phyloP scores from a whole-genome alignment of 2,797 vertebrate species.

The Myiotriccus ornatus region DNA sequence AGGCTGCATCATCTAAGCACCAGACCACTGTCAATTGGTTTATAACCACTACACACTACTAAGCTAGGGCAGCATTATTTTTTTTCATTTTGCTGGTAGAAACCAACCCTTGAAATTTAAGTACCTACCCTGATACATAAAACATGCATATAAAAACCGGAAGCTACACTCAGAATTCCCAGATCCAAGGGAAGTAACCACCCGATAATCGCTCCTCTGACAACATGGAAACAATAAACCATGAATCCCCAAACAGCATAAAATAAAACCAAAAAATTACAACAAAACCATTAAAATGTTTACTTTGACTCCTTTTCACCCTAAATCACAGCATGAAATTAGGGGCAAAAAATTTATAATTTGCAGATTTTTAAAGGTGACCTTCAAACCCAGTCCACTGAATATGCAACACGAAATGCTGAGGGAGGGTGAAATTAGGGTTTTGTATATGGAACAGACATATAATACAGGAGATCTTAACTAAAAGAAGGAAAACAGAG shows the following conservation, averaged over 20 bases:
- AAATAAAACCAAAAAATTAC: not conserved
- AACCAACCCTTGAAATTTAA: not conserved
- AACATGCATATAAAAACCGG: not conserved
- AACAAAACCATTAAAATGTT: not conserved
- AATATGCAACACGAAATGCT: not conserved
- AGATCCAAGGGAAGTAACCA: not conserved
- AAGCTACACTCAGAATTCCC: not conserved
- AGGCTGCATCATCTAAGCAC: not conserved
- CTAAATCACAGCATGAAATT: not conserved
- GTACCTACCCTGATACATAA: not conserved
- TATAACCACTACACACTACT: not conserved
- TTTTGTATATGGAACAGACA: not conserved
- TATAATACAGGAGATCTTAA: not conserved
- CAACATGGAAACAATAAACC: not conserved
- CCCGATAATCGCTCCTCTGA: not conserved
- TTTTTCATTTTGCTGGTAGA: not conserved
- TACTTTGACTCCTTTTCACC: not conserved
- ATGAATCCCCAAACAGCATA: not conserved
- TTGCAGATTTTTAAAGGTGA: not conserved
- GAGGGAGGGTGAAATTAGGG: not conserved
- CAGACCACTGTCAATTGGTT: not conserved
- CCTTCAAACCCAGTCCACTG: not conserved
- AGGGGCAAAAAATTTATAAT: not conserved
- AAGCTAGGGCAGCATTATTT: not conserved
- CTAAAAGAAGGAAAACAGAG: not conserved